These are phyloP conservation scores for Alcedo atthis DNA, from an alignment of 2,797 vertebrate species.

Conservation along the genomic window DNA sequence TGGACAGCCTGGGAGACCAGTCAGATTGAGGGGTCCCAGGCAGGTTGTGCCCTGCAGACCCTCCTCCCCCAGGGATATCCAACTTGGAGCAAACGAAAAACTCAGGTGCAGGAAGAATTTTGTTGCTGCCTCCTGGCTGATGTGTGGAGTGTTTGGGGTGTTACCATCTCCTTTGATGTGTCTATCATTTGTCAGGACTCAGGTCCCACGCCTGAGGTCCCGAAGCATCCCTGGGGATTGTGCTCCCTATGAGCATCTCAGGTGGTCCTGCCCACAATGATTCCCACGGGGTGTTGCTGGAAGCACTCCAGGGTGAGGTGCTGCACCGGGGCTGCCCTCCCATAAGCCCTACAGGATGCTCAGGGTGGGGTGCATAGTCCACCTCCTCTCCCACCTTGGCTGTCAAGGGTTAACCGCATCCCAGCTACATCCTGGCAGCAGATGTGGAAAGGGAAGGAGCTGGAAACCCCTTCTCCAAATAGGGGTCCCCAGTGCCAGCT, in stretches of 20 bases:
- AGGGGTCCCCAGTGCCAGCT: not conserved
- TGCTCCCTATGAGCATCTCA: accelerated
- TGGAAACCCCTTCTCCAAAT: not conserved
- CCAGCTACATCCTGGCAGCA: not conserved
- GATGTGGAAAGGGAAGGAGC: not conserved
- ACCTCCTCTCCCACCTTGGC: no score
- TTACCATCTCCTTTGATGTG: accelerated
- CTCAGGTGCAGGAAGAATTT: not conserved
- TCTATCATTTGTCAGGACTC: not conserved
- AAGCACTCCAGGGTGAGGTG: not conserved
- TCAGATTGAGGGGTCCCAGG: not conserved
- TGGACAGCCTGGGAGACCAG: no score
- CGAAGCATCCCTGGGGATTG: not conserved
- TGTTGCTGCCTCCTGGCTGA: no score
- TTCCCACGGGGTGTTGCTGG: not conserved
- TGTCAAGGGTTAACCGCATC: not conserved
- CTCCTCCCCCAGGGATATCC: not conserved
- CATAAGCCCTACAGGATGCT: not conserved
- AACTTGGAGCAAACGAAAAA: not conserved
- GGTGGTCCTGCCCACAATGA: not conserved
- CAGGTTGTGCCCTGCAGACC: accelerated
- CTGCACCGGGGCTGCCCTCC: not conserved
- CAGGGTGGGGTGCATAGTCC: not conserved
- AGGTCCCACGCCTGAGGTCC: not conserved
- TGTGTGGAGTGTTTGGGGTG: not conserved